These are phyloP conservation scores for Drosophila bocki DNA, from an alignment of 1,140 invertebrate genomes.

Conservation along the genomic window DNA sequence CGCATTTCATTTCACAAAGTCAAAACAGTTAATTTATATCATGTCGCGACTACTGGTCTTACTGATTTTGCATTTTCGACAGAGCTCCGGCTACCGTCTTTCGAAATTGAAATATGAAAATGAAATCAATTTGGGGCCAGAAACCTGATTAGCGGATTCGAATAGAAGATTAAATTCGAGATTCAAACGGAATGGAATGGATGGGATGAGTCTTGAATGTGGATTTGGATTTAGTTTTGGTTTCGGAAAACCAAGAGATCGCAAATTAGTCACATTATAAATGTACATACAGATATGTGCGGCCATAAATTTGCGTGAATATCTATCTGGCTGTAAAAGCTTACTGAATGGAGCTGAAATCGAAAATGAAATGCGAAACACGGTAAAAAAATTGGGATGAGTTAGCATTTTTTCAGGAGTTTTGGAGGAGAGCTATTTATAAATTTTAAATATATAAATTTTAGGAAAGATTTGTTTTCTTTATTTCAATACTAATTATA, in stretches of 20 bases:
- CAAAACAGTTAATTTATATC: conserved; percentile 85
- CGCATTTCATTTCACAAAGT: conserved; percentile 85
- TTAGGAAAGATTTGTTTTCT: not conserved
- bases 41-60: conserved; percentile 85
- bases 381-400: not conserved
- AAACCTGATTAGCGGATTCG: conserved; percentile 72
- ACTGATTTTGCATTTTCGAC: conserved; percentile 84
- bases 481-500: not conserved
- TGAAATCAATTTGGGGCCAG: conserved; percentile 76
- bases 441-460: not conserved
- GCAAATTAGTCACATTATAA: conserved; percentile 78
- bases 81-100: conserved; percentile 53
- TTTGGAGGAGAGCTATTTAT: not conserved
- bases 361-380: conserved; percentile 34
- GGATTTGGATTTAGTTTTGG: conserved; percentile 2
- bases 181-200: conserved; percentile 26
- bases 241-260: conserved; percentile 51
- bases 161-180: conserved; percentile 31
- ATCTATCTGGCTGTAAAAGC: conserved; percentile 48
- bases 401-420: not conserved
- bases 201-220: conserved; percentile 3
- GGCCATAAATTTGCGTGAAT: conserved; percentile 67
- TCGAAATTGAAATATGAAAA: conserved; percentile 84
- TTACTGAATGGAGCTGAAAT: conserved; percentile 66
- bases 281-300: conserved; percentile 68